phyloP scores from a whole-genome alignment of 1,140 invertebrate species.

The Drosophila guanche region DNA sequence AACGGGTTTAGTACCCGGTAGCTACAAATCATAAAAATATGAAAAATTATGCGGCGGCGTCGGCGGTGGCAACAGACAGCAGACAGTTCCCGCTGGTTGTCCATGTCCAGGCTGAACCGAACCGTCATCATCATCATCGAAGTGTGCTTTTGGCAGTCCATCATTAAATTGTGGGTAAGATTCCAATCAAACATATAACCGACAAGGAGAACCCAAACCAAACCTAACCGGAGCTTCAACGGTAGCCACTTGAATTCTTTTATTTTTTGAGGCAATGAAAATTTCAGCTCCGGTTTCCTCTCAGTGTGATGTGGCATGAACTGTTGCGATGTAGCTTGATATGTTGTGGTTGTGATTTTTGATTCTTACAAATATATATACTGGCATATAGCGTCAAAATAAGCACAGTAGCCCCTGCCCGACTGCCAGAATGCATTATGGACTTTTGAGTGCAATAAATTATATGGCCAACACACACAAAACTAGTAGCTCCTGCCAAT shows the following conservation, averaged over 20 bases:
- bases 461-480: slow-evolving; percentile 31
- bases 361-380: slow-evolving; percentile 49
- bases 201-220: background rate
- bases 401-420: slow-evolving; percentile 62
- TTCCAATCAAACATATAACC: slow-evolving; percentile 73
- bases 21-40: slow-evolving; percentile 82
- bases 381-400: slow-evolving; percentile 40
- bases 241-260: slow-evolving; percentile 58
- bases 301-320: slow-evolving; percentile 9
- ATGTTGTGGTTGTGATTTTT: slow-evolving; percentile 15
- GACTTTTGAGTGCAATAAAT: slow-evolving; percentile 56
- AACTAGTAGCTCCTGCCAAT: slow-evolving; percentile 38
- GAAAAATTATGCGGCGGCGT: slow-evolving; percentile 77
- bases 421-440: slow-evolving; percentile 49
- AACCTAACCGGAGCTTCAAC: slow-evolving; percentile 7
- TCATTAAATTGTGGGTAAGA: slow-evolving; percentile 82
- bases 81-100: slow-evolving; percentile 26
- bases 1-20: slow-evolving; percentile 81
- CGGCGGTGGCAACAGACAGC: slow-evolving; percentile 46
- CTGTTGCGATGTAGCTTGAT: slow-evolving; percentile 23
- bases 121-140: slow-evolving; percentile 41
- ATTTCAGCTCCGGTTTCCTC: slow-evolving; percentile 28
- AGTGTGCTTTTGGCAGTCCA: slow-evolving; percentile 82
- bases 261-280: slow-evolving; percentile 51
- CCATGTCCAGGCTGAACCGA: slow-evolving; percentile 28